A percentile compares a stretch with the other conserved stretches of the same genome.
Conservation (phyloP, 30 jellyfish, hydroid and myxozoan genomes). For the Pseudorhiza aurosa region DNA sequence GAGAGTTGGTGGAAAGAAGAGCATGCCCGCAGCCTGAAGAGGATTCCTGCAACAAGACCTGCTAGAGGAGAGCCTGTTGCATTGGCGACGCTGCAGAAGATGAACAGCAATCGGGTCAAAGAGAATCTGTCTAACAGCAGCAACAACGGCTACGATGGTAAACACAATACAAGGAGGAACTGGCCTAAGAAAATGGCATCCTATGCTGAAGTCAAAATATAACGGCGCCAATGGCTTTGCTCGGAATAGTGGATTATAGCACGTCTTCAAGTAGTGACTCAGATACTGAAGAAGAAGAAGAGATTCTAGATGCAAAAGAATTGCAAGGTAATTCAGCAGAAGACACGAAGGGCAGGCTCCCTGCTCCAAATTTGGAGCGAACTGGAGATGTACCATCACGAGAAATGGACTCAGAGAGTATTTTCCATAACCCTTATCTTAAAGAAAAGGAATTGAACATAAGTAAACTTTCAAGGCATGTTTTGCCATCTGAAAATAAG, state of each 20-base stretch:
- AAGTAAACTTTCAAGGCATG: constrained; percentile 48
- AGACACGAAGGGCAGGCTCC: constrained; percentile 13
- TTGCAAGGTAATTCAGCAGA: background rate
- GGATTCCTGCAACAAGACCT: no score
- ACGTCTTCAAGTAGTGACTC: constrained; percentile 3
- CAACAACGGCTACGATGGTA: no score
- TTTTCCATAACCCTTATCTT: constrained; percentile 43
- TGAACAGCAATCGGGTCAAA: no score
- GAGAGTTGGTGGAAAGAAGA: no score
- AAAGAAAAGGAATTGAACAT: constrained; percentile 30
- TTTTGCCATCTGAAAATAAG: constrained; percentile 23
- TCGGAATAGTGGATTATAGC: background rate
- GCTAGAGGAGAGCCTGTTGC: no score
- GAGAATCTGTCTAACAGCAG: no score
- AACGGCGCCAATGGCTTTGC: background rate
- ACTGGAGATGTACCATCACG: background rate
- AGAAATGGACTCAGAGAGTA: constrained; percentile 25
- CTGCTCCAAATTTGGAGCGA: constrained; percentile 47
- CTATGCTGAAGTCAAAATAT: no score
- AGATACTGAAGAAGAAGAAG: background rate
- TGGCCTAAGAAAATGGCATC: no score
- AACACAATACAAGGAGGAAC: no score
- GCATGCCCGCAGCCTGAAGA: no score
- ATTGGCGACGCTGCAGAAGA: no score
- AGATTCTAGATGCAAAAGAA: background rate